A percentile compares a stretch with the other conserved stretches of the same genome.
phyloP scores from a whole-genome alignment of 2,113 vertebrate genomes.

The Phylloscopus whistleri region DNA sequence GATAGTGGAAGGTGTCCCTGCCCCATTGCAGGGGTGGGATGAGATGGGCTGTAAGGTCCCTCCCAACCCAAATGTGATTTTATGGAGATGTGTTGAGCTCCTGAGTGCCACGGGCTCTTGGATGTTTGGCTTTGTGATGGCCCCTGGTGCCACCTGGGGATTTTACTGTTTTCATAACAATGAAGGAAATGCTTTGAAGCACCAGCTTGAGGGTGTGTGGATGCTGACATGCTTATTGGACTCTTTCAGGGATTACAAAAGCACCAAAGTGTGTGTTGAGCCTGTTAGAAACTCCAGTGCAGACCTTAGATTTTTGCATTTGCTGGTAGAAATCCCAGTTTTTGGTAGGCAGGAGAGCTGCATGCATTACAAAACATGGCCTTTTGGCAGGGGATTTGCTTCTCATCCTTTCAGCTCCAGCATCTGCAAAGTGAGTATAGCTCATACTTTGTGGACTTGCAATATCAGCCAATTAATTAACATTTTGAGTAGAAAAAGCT shows the following conservation, averaged over 20 bases:
- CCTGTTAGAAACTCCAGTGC: background rate
- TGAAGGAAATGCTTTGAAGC: background rate
- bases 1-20: background rate
- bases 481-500: background rate
- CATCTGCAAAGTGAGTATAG: background rate
- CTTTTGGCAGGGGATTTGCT: background rate
- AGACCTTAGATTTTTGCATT: background rate
- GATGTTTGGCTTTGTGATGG: background rate
- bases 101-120: fast-evolving
- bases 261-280: background rate
- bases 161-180: background rate
- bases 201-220: background rate
- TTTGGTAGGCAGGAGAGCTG: background rate
- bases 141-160: background rate
- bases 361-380: fast-evolving
- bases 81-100: fast-evolving
- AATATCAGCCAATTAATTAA: background rate
- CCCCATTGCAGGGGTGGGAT: background rate
- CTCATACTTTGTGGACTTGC: background rate
- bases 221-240: background rate
- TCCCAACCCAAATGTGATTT: background rate
- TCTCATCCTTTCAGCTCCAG: background rate
- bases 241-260: background rate
- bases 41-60: background rate
- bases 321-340: background rate